Percentiles rank a stretch among this genome's conserved stretches.
phyloP scores from a whole-genome alignment of 1,140 invertebrate genomes.

The Listronotus oregonensis region DNA sequence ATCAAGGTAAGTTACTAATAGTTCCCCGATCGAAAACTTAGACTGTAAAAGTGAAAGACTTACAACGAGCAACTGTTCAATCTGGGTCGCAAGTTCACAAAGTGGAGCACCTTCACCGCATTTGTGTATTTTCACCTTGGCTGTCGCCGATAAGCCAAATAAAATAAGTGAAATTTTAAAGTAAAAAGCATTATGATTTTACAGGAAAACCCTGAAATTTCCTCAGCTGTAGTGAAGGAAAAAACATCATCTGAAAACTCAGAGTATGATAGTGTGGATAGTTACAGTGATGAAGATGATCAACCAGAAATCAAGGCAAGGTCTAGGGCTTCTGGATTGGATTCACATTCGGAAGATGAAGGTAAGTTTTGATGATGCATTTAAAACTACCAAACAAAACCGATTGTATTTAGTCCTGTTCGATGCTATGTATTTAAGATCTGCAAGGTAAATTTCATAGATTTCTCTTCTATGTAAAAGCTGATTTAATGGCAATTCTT shows the following conservation, averaged over 20 bases:
- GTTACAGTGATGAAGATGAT: slow-evolving; percentile 48
- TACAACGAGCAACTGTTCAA: neutral
- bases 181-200: slow-evolving; percentile 41
- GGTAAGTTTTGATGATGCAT: neutral
- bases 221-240: slow-evolving; percentile 25
- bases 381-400: too few species aligned
- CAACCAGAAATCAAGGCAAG: slow-evolving; percentile 35
- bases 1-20: slow-evolving; percentile 4
- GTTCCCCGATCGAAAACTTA: neutral
- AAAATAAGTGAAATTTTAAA: slow-evolving; percentile 6
- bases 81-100: slow-evolving; percentile 34
- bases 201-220: slow-evolving; percentile 40
- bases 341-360: slow-evolving; percentile 44
- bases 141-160: neutral
- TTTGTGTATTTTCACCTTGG: slow-evolving; percentile 32
- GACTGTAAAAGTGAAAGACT: slow-evolving; percentile 21
- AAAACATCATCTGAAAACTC: slow-evolving; percentile 45
- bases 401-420: too few species aligned
- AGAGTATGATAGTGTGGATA: slow-evolving; percentile 52
- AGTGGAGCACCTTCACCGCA: slow-evolving; percentile 38
- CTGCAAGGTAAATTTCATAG: too few species aligned
- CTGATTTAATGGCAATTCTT: too few species aligned
- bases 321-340: slow-evolving; percentile 36
- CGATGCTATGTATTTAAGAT: too few species aligned
- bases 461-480: too few species aligned